Evolutionary conservation across 2,797 vertebrate species (phyloP).

Genomic region (Caiman crocodilus): DNA sequence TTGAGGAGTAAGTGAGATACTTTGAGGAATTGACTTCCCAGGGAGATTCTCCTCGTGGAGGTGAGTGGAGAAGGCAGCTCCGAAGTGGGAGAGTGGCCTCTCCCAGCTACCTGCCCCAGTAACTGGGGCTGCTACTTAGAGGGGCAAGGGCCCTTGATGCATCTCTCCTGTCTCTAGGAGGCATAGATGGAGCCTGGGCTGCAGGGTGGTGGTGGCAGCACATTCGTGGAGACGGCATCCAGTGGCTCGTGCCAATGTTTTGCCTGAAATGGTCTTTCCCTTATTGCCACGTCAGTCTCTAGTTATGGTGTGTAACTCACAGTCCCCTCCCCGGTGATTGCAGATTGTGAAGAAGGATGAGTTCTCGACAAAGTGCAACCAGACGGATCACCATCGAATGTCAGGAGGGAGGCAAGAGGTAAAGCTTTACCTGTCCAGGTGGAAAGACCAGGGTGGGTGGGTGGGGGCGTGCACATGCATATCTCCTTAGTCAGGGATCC

Average conservation of each 20-base stretch:
- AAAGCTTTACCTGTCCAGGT: background rate
- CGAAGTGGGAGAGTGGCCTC: background rate
- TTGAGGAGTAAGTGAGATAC: background rate
- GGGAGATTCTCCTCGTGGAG: background rate
- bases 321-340: background rate
- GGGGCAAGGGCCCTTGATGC: fast-evolving
- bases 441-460: too few species aligned
- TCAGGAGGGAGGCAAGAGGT: conserved; percentile 98
- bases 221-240: background rate
- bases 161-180: background rate
- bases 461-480: too few species aligned
- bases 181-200: too few species aligned
- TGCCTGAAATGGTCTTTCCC: background rate
- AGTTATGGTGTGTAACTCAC: background rate
- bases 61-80: background rate
- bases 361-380: conserved; percentile 98
- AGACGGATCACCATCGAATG: conserved; percentile 98
- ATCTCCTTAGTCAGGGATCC: background rate
- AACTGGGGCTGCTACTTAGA: background rate
- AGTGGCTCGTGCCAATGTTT: background rate
- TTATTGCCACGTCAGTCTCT: background rate
- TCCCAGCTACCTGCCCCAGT: background rate
- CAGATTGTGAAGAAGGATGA: conserved; percentile 96
- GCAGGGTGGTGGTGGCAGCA: background rate
- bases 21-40: background rate